Evolutionary conservation across 1,140 invertebrate genomes (phyloP).

Genomic region (Periplaneta americana): DNA sequence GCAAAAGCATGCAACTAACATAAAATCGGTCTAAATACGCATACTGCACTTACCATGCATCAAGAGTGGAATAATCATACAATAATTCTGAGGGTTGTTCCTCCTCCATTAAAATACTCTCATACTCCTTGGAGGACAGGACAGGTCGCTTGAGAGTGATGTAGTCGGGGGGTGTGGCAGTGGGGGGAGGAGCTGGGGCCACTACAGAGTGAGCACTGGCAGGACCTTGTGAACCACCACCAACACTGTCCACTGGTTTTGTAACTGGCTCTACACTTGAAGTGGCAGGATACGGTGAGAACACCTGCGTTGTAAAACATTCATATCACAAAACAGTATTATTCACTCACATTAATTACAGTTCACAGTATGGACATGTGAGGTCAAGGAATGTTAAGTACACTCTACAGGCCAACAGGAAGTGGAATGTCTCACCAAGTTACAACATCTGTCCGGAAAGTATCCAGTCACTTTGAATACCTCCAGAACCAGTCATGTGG

Average conservation of each 20-base stretch:
- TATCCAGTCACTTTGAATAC: too few relatives aligned
- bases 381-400: too few relatives aligned
- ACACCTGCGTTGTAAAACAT: constrained; percentile 30
- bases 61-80: constrained; percentile 80
- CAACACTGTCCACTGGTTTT: constrained; percentile 19
- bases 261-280: constrained; percentile 19
- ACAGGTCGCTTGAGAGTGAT: constrained; percentile 59
- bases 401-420: too few relatives aligned
- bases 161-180: constrained; percentile 22
- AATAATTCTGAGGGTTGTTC: constrained; percentile 74
- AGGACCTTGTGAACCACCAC: constrained; percentile 13
- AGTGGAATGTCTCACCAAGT: too few relatives aligned
- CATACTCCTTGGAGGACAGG: constrained; percentile 64
- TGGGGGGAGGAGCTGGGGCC: constrained; percentile 17
- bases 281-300: constrained; percentile 33
- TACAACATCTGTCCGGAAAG: too few relatives aligned
- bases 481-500: too few relatives aligned
- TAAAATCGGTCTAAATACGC: too few relatives aligned
- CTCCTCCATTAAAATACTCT: constrained; percentile 67
- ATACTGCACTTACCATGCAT: constrained; percentile 63
- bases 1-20: neutral
- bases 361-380: too few relatives aligned
- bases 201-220: constrained; percentile 12
- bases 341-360: too few relatives aligned
- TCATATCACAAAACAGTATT: too few relatives aligned